Evolutionary conservation across 2,797 vertebrate species (phyloP), one percentile per base, ranked within the genome.

Genomic region (Novumbra hubbsi): DNA sequence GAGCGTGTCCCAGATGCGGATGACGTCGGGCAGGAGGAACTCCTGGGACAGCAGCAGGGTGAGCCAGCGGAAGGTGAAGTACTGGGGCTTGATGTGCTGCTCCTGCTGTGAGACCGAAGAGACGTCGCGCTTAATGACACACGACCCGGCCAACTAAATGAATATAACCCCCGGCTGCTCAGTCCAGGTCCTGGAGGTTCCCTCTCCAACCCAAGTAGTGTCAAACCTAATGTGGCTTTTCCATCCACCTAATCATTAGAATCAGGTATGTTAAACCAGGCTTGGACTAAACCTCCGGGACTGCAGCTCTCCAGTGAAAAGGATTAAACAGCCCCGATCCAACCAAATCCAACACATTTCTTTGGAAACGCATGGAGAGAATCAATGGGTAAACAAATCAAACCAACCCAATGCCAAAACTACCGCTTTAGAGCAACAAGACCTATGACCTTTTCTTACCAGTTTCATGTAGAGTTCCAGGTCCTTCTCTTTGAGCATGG

Each of bases 31-130:
- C 72, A 99, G 92, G 76, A 99, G 91, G 85, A 99, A 99, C 90
- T 99, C 98, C 88, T 99, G 98, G 65, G 98, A 99, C 12, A 99
- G 90, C 87, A 99, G 90, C 83, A 99, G 88, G 0, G 96, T 99
- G 81, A 99, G 90, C 98, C 98, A 99, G 84, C 97, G 98, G 91
- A 99, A 99, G 70, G 98, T 97, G 71, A 99, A 99, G 84, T 99
- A 99, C 92, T 99, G 98, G 0, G 98, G 98, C 87, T 97, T 98
- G 93, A 99, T 99, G 87, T 96, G 98, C 91, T 99, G 97, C 86
- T 99, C 97, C 90, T 97, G 96, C 98, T 99, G 92, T 38, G 60
- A 24, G 11, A 24, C 11, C 11, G 12, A 60, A 21, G 9, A 12
- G 3, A 24, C 55, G 9, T 57, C 52, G 1, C n/a, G 21, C 3